Evolutionary conservation across 92 coral and sea anemone genomes (phyloP).

Genomic region (Phenganax marumi): DNA sequence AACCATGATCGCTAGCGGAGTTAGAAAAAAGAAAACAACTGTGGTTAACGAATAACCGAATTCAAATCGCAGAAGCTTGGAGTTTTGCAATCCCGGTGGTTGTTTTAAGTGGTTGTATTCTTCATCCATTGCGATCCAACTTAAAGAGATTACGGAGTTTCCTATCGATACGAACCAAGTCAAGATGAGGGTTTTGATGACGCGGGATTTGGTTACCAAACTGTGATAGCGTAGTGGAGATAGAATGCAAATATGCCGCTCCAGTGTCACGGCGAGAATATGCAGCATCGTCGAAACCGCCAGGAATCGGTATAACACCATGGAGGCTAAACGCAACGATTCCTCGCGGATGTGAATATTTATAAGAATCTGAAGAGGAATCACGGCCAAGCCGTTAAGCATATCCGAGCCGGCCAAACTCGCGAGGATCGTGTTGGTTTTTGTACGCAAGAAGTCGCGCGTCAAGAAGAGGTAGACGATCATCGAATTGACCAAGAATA

Average conservation of each 20-base stretch:
- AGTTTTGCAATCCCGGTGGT: constrained; percentile 19
- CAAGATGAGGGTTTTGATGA: background rate
- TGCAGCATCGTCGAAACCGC: constrained; percentile 31
- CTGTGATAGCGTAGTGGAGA: constrained; percentile 34
- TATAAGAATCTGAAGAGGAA: constrained; percentile 24
- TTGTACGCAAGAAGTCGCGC: constrained; percentile 10
- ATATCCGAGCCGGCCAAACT: constrained; percentile 33
- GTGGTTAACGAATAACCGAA: constrained; percentile 8
- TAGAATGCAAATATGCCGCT: constrained; percentile 30
- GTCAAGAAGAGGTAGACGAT: background rate
- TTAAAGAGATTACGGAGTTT: constrained; percentile 24
- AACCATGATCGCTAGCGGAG: constrained; percentile 28
- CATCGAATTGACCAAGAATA: constrained; percentile 14
- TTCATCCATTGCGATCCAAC: constrained; percentile 1
- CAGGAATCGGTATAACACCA: constrained; percentile 27
- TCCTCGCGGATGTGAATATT: background rate
- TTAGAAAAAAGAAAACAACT: constrained; percentile 8
- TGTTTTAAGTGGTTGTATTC: constrained; percentile 23
- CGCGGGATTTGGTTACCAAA: constrained; percentile 26
- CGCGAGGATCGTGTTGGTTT: constrained; percentile 31
- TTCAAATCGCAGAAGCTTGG: constrained; percentile 12
- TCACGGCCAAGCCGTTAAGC: constrained; percentile 4
- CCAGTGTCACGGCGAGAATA: constrained; percentile 29
- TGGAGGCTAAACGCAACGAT: constrained; percentile 23
- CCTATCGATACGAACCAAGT: constrained; percentile 8